Percentiles rank a stretch among this genome's conserved stretches.
These are phyloP conservation scores for Temnothorax unifasciatus DNA, from an alignment of 2,888 invertebrate genomes.

Conservation along the genomic window DNA sequence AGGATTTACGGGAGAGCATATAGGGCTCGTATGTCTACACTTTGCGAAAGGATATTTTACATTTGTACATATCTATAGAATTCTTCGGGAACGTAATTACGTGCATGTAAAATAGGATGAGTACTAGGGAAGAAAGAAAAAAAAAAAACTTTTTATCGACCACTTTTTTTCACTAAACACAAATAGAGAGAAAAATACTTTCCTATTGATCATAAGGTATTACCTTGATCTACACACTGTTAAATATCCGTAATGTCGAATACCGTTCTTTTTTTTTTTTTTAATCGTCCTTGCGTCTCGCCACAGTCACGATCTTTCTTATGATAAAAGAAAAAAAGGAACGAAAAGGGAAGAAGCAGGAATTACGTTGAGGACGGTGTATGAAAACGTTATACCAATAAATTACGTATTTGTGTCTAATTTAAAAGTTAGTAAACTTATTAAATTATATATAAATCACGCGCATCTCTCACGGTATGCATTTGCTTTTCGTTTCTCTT, in stretches of 20 bases:
- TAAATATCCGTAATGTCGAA: slow-evolving; percentile 31
- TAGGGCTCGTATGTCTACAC: slow-evolving; percentile 61
- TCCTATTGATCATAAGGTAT: slow-evolving; percentile 32
- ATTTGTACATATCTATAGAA: slow-evolving; percentile 71
- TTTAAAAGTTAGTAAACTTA: slow-evolving; percentile 81
- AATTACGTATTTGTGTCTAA: slow-evolving; percentile 82
- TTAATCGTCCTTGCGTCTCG: slow-evolving; percentile 69
- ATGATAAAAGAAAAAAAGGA: slow-evolving; percentile 63
- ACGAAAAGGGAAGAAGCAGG: slow-evolving; percentile 75
- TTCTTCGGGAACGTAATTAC: slow-evolving; percentile 62
- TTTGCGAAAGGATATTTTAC: slow-evolving; percentile 70
- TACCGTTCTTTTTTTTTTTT: slow-evolving; percentile 40
- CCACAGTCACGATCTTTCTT: slow-evolving; percentile 76
- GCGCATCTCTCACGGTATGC: slow-evolving; percentile 66
- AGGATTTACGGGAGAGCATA: slow-evolving; percentile 50
- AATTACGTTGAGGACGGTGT: slow-evolving; percentile 79
- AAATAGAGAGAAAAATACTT: slow-evolving; percentile 32
- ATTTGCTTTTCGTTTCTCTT: slow-evolving; percentile 49
- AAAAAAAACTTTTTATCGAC: slow-evolving; percentile 64
- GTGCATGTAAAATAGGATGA: slow-evolving; percentile 56
- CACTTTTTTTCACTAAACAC: slow-evolving; percentile 56
- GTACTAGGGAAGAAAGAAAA: not conserved
- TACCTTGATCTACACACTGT: slow-evolving; percentile 12
- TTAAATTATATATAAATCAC: slow-evolving; percentile 78
- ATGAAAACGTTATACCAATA: slow-evolving; percentile 82